Evolutionary conservation across 2,888 invertebrate species (phyloP), one percentile per base, ranked within the genome.

Genomic region (Nephrotoma appendiculata): DNA sequence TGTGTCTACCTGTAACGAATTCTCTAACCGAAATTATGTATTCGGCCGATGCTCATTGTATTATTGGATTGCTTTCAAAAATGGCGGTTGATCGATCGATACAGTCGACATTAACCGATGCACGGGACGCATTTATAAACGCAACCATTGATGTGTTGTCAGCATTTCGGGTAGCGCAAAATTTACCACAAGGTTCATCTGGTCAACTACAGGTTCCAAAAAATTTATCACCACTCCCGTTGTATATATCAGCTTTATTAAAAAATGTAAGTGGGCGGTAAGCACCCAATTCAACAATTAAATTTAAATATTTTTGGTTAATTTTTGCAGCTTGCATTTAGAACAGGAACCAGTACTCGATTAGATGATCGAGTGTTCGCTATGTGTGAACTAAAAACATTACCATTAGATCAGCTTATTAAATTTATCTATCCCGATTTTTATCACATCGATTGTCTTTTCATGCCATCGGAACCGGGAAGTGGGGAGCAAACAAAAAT

Each of bases 21-120:
- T 97, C 95, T 89, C 91, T 99, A 87, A 94, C 95, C 0, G 99
- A 99, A 89, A 94, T 99, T 5, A 93, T 98, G 89, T 95, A 96
- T 90, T 93, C 95, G 11, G 99, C 99, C 0, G 99, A 99, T 92
- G 96, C 98, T 90, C 96, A 98, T 91, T 97, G 97, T 88, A 98
- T 99, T 88, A 93, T 98, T 86, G 98, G 98, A 86, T 92, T 99
- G 88, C 93, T 99, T 43, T 95, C 97, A 42, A 99, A 99, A 94
- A 99, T 99, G 98, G 99, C 98, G 88, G 98, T 98, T 87, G 99
- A 99, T 92, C 94, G 98, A 85, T 96, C 97, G 88, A 93, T 96
- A 89, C 94, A 96, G 71, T 95, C 97, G 43, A 97, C 96, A 86
- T 92, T 99, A 90, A 93, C 95, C 6, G 99, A 99, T 92, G 99